A percentile compares a stretch with the other conserved stretches of the same genome.
Evolutionary conservation across 2,797 vertebrate species (phyloP).

Genomic region (Darevskia mixta): DNA sequence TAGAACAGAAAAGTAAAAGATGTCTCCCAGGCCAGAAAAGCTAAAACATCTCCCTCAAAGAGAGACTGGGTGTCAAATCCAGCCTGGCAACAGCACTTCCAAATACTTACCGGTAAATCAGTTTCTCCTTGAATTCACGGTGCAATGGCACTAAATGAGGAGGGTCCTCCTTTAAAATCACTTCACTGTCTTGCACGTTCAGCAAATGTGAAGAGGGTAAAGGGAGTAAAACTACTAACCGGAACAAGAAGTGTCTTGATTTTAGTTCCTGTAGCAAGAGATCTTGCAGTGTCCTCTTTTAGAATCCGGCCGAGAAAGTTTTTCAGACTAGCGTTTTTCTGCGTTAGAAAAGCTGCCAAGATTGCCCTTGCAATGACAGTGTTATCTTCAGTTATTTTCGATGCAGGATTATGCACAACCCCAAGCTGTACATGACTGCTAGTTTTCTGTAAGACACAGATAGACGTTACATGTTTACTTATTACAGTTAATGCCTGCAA

Average conservation of each 20-base stretch:
- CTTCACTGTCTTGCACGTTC: not conserved
- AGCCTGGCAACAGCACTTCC: not conserved
- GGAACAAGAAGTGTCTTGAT: conserved; percentile 86
- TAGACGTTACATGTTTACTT: conserved; percentile 33
- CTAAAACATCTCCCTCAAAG: conserved; percentile 1
- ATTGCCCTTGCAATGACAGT: conserved; percentile 89
- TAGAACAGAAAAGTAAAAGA: conserved; percentile 67
- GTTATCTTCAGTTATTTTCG: conserved; percentile 89
- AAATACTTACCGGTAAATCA: not conserved
- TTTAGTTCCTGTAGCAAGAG: conserved; percentile 87
- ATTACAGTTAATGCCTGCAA: not conserved
- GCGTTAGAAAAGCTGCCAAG: conserved; percentile 91
- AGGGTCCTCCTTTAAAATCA: not conserved
- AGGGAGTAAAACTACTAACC: conserved; percentile 78
- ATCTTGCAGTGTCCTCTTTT: conserved; percentile 86
- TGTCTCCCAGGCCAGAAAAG: conserved; percentile 24
- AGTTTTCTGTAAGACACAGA: conserved; percentile 83
- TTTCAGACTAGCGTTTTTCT: conserved; percentile 85
- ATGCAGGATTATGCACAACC: conserved; percentile 91
- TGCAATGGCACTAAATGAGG: not conserved
- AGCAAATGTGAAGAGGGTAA: too few relatives aligned
- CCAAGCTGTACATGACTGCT: conserved; percentile 87
- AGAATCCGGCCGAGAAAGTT: conserved; percentile 88
- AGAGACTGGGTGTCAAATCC: not conserved
- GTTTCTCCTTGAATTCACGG: not conserved